Evolutionary conservation across 2,797 vertebrate genomes (phyloP).

Genomic region (Streptopelia turtur): DNA sequence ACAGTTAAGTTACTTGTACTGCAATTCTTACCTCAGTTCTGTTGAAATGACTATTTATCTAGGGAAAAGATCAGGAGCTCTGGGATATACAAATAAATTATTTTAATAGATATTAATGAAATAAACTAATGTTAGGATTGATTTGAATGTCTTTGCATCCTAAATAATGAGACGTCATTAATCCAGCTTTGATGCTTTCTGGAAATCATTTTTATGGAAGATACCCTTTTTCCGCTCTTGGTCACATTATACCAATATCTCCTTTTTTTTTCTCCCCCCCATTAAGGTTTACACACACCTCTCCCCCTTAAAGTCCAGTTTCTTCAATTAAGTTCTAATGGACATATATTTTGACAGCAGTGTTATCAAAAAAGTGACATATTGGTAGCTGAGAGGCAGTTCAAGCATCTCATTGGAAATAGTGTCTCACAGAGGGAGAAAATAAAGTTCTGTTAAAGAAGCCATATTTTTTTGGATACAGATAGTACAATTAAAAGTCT

Average conservation of each 20-base stretch:
- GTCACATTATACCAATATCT: not conserved
- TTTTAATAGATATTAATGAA: not conserved
- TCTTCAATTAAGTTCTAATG: slow-evolving; percentile 26
- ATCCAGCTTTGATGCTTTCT: not conserved
- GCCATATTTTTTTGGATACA: not conserved
- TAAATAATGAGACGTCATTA: not conserved
- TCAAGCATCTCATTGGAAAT: not conserved
- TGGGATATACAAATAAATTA: not conserved
- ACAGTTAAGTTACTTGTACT: not conserved
- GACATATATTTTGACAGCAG: not conserved
- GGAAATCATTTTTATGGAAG: not conserved
- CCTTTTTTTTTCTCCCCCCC: not conserved
- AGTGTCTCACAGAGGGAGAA: not conserved
- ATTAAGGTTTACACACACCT: too few relatives aligned
- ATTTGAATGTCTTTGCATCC: not conserved
- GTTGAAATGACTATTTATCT: not conserved
- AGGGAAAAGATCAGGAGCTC: not conserved
- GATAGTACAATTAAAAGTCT: not conserved
- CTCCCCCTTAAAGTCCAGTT: not conserved
- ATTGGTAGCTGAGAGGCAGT: not conserved
- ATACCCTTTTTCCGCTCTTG: not conserved
- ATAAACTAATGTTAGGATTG: not conserved
- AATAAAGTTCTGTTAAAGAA: slow-evolving; percentile 24
- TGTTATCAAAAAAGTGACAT: not conserved
- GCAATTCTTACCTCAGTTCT: not conserved